Evolutionary conservation across 2,797 vertebrate genomes (phyloP), one percentile per base, ranked within the genome.

Genomic region (Trematomus bernacchii): DNA sequence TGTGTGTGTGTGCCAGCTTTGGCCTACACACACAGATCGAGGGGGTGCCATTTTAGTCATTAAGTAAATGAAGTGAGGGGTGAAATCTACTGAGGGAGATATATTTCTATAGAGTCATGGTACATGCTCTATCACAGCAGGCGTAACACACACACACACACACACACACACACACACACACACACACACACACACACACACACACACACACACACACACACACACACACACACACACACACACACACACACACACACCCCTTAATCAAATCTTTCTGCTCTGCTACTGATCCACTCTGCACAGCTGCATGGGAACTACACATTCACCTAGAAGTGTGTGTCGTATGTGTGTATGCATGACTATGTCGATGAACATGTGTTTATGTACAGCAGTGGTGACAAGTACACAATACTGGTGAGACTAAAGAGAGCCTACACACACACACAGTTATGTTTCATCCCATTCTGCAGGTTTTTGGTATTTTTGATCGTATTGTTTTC

Each of bases 11-110:
- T n/a, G n/a, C n/a, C 52, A 83, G 71, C 42, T 47, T 33, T 43
- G 79, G 64, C 73, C 65, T 80, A 40, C 67, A 82, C 82, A 87
- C 82, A 87, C 61, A 58, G 13, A 67, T 42, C 40, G 66, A 67
- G 80, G 74, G 67, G 85, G 62, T 76, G 73, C 71, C 79, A 80
- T 85, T 92, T 92, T 86, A 87, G 81, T 90, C 92, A 92, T 92
- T 92, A 93, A 91, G 85, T 73, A 90, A 92, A 91, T 92, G 82
- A 93, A 92, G 83, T 80, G 91, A 93, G 88, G 89, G 90, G 87
- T 88, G 90, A 92, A 91, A 91, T 92, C 90, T 90, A 85, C 84
- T 83, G 76, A 85, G 84, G 54, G 77, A 83, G 85, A 90, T 89
- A 88, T 72, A 91, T 88, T 90, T 91, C 80, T 85, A 87, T 82